Evolutionary conservation across 2,797 vertebrate species (phyloP).

Genomic region (Phrynocephalus vlangalii): DNA sequence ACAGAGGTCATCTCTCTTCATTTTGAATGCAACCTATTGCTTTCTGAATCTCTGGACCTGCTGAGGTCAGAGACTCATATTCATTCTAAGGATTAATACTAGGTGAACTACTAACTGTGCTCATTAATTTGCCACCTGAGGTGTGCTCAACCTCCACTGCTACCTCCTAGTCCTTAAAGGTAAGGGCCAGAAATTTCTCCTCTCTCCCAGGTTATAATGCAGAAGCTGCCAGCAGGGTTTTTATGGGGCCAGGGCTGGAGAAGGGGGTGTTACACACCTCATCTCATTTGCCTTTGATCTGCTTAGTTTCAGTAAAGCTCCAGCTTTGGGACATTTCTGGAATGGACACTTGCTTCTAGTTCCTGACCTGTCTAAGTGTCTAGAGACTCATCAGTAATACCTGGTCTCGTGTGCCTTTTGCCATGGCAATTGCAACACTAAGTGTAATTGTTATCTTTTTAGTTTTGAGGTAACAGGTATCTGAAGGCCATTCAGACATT

Average conservation of each 20-base stretch:
- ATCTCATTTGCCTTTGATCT: not conserved
- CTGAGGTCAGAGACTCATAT: not conserved
- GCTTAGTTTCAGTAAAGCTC: not conserved
- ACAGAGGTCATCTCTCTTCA: not conserved
- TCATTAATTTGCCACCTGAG: not conserved
- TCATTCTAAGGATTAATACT: not conserved
- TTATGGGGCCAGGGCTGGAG: too few species aligned
- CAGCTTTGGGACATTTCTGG: not conserved
- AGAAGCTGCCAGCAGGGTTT: not conserved
- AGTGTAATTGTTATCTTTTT: conserved; percentile 27
- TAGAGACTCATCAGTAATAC: not conserved
- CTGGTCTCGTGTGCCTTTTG: not conserved
- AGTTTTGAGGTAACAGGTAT: conserved; percentile 30
- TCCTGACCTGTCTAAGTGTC: not conserved
- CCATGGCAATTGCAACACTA: conserved; percentile 6
- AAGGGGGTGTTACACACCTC: not conserved
- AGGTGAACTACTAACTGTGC: not conserved
- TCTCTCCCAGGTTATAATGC: not conserved
- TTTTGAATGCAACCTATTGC: not conserved
- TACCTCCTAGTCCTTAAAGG: not conserved
- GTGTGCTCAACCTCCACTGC: not conserved
- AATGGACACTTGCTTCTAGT: not conserved
- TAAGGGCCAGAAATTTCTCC: not conserved
- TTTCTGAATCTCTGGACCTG: not conserved
- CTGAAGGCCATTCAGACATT: not conserved